Base-by-base conservation (phyloP, 2,113 vertebrate genomes). In the Xenotilapia leptura region DNA sequence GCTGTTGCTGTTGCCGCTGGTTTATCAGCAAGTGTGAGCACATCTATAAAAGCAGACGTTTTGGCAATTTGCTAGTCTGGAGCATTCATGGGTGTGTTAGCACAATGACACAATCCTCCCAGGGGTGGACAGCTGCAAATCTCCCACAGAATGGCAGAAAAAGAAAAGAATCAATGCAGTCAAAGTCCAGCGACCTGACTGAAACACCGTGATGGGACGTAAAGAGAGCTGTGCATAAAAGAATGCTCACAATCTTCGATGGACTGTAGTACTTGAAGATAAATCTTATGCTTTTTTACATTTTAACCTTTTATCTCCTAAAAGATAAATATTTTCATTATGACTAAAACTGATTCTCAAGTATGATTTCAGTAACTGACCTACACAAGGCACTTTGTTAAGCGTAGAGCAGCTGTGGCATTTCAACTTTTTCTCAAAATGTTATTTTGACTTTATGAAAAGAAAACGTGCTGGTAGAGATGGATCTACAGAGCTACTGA, bases 401-500 rank as follows among this genome's bases (percentile, higher is more conserved):
- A 36, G 60, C 3, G 0, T 0, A 65, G 0, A 65, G 60, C 33
- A 65, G 33, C 33, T 38, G 33, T 38, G 6, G 10, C 31, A 21
- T 38, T 21, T 65, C 10, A 0, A 13, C 60, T 65, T 65, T 36
- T n/a, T 62, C 58, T 62, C 17, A 5, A 36, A 65, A 65, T 65
- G 60, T 65, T 65, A 65, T 12, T 36, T 65, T 21, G 60, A 65
- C 60, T 38, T 65, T 6, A 62, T 19, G 28, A 60, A 60, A 60
- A 60, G 0, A 10, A 60, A 60, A 31, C 6, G 3, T 70, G 38
- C 38, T 26, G 38, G 0, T 2, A 15, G 38, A 45, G 21, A 23
- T 45, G 38, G 7, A 0, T 70, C 3, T 70, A 42, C 65, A 26
- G 6, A 17, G 33, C 38, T 73, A 45, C 21, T 10, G 21, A 45